Evolutionary conservation across 2,113 vertebrate genomes (phyloP).

Genomic region (Hypocryptadius cinnamomeus): DNA sequence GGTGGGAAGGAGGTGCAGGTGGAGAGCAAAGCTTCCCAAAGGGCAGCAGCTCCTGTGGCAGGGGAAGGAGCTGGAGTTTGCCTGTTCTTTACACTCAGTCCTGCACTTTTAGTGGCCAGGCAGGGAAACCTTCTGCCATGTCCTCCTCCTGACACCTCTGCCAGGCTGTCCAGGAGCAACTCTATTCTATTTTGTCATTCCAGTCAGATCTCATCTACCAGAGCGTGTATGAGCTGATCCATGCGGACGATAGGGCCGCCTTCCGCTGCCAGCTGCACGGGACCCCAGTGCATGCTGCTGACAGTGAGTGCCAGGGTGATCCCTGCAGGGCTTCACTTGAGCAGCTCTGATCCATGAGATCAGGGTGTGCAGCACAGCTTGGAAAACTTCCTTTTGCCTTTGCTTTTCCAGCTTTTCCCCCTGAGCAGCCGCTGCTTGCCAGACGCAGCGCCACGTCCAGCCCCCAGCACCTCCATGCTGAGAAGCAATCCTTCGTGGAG

Average conservation of each 20-base stretch:
- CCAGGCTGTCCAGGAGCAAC: background rate
- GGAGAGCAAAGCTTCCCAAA: background rate
- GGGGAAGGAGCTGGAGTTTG: background rate
- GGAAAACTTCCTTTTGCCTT: background rate
- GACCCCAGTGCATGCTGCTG: rapidly evolving
- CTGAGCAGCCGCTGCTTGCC: rapidly evolving
- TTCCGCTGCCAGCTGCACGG: background rate
- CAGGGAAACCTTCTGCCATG: background rate
- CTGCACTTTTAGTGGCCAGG: rapidly evolving
- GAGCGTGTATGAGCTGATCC: constrained; percentile 1
- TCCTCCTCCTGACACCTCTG: background rate
- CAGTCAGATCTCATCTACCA: constrained; percentile 35
- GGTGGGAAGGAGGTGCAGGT: background rate
- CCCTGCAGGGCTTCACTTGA: rapidly evolving
- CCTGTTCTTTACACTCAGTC: background rate
- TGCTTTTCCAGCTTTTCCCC: background rate
- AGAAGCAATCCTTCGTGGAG: constrained; percentile 69
- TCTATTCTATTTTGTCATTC: background rate
- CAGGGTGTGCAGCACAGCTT: background rate
- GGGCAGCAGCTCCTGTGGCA: background rate
- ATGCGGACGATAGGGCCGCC: rapidly evolving
- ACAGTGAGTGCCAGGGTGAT: background rate
- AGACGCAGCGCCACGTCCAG: rapidly evolving
- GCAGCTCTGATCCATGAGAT: background rate
- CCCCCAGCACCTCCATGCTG: constrained; percentile 2